A percentile compares a stretch with the other conserved stretches of the same genome.
These are phyloP conservation scores for Drosophila neonasuta DNA, from an alignment of 2,888 invertebrate genomes.

Conservation along the genomic window DNA sequence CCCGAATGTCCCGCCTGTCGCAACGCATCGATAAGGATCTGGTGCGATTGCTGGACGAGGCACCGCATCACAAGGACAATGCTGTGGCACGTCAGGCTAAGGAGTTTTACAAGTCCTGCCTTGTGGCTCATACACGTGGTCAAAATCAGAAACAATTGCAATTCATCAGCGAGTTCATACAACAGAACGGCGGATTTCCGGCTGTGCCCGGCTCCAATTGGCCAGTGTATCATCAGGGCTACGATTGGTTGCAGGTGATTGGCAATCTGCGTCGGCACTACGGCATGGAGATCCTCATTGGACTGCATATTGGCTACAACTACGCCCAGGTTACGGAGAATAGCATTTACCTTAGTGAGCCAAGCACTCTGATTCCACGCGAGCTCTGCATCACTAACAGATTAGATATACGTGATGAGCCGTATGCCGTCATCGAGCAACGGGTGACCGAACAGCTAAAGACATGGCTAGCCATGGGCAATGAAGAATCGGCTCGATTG, in stretches of 20 bases:
- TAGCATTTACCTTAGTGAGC: slow-evolving; percentile 76
- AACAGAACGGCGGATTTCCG: slow-evolving; percentile 78
- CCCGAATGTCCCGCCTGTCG: slow-evolving; percentile 43
- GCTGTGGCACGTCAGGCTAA: slow-evolving; percentile 71
- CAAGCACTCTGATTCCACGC: slow-evolving; percentile 71
- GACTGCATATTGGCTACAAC: slow-evolving; percentile 75
- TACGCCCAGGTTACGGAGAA: slow-evolving; percentile 70
- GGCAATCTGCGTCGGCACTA: slow-evolving; percentile 66
- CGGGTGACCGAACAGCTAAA: slow-evolving; percentile 71
- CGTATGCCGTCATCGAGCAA: slow-evolving; percentile 62
- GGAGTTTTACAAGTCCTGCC: slow-evolving; percentile 79
- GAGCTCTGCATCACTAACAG: slow-evolving; percentile 66
- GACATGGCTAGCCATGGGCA: slow-evolving; percentile 72
- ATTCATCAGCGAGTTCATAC: slow-evolving; percentile 73
- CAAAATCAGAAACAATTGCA: slow-evolving; percentile 63
- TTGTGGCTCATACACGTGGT: slow-evolving; percentile 54
- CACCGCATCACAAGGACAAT: slow-evolving; percentile 63
- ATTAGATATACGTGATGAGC: slow-evolving; percentile 53
- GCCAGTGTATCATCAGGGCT: slow-evolving; percentile 68
- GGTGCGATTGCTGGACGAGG: slow-evolving; percentile 64
- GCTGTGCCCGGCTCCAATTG: slow-evolving; percentile 77
- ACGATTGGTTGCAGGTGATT: slow-evolving; percentile 75
- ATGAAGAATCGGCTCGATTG: slow-evolving; percentile 61
- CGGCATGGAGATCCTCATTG: slow-evolving; percentile 79
- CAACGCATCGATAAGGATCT: slow-evolving; percentile 64